Evolutionary conservation across 2,113 vertebrate genomes (phyloP), one percentile per base, ranked within the genome.

Genomic region (Dryoscopus gambensis): DNA sequence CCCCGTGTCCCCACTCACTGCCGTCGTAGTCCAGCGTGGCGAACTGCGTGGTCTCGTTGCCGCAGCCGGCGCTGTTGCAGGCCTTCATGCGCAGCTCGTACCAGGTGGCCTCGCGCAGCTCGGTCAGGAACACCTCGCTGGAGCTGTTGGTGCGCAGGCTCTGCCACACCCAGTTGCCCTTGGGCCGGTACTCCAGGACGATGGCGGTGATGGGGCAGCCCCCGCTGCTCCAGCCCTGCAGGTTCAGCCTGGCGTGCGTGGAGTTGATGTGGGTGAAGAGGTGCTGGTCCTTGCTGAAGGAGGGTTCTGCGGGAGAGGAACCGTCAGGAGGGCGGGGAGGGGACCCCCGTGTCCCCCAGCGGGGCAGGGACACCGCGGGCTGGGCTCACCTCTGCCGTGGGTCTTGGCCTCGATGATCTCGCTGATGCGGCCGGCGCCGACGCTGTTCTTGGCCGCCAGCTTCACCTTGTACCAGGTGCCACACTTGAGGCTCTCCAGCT

Each of bases 391-490:
- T 98, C 99, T 97, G 57, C 99, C 99, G 0, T 99, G 99, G 40
- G 99, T 99, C 98, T 99, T 99, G 92, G 99, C 99, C 78, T 99
- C 99, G 14, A 99, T 99, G 97, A 99, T 99, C 98, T 99, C 99
- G 25, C 99, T 99, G 98, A 99, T 99, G 97, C 99, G 99, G 23
- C 99, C 99, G 0, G 99, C 99, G 10, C 99, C 99, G 5, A 99
- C 99, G 6, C 99, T 99, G 98, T 99, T 99, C 98, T 99, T 99
- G 90, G 99, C 99, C 0, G 99, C 99, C 97, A 99, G 97, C 97
- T 99, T 99, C 93, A 99, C 99, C 98, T 99, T 99, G 97, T 99
- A 99, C 99, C 99, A 99, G 4, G 99, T 99, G 91, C 99, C 99
- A 1, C 99, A 99, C 94, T 99, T 99, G 94, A 99, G 98, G 98